Conservation (phyloP, 2,888 invertebrate species). For the Sipunculus nudus region DNA sequence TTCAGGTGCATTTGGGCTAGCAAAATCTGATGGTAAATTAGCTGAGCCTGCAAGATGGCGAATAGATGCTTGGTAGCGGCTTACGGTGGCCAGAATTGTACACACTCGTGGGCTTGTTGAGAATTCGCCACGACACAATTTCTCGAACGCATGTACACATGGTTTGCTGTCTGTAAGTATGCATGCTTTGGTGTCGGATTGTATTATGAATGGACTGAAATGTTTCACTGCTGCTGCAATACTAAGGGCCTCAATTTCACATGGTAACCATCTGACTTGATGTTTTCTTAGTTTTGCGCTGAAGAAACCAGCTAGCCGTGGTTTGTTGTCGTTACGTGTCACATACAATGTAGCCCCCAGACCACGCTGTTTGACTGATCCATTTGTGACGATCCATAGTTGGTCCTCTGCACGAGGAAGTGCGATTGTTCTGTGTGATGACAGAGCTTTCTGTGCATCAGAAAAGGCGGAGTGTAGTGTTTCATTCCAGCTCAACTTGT, state of each 20-base stretch:
- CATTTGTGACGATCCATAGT: too few relatives aligned
- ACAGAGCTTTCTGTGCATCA: too few relatives aligned
- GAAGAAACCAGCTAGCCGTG: slow-evolving; percentile 34
- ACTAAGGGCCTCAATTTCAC: slow-evolving; percentile 41
- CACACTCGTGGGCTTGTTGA: slow-evolving; percentile 34
- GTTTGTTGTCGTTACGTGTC: slow-evolving; percentile 23
- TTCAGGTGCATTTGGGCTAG: background rate
- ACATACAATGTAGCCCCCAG: slow-evolving; percentile 41
- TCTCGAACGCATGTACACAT: slow-evolving; percentile 42
- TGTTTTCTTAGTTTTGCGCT: slow-evolving; percentile 37
- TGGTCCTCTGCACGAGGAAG: too few relatives aligned
- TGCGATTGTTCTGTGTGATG: too few relatives aligned
- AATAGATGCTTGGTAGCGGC: slow-evolving; percentile 26
- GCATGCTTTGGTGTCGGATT: slow-evolving; percentile 1
- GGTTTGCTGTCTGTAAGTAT: slow-evolving; percentile 40
- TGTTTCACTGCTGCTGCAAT: slow-evolving; percentile 38
- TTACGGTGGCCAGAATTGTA: slow-evolving; percentile 34
- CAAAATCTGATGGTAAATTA: slow-evolving; percentile 1
- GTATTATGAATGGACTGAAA: slow-evolving; percentile 34
- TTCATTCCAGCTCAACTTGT: too few relatives aligned
- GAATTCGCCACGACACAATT: slow-evolving; percentile 39
- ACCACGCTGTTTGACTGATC: background rate
- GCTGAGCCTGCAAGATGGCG: background rate
- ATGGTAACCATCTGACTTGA: slow-evolving; percentile 41
- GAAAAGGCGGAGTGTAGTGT: too few relatives aligned